These are phyloP conservation scores for Teleopsis dalmanni DNA, from an alignment of 1,140 invertebrate genomes.

Conservation along the genomic window DNA sequence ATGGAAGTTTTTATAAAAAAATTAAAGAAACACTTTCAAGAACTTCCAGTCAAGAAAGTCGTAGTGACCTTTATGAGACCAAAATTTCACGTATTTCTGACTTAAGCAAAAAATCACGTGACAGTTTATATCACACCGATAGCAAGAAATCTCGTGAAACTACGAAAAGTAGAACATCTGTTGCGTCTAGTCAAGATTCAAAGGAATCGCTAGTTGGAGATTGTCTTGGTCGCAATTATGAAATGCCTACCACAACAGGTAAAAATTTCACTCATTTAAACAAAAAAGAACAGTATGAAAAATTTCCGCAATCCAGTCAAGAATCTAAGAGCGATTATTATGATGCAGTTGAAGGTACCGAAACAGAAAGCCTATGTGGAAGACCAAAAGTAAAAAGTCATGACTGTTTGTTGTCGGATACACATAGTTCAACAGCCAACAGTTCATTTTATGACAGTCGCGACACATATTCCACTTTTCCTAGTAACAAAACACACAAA, in stretches of 20 bases:
- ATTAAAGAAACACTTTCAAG: conserved; percentile 55
- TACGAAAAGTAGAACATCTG: conserved; percentile 52
- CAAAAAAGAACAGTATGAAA: conserved; percentile 41
- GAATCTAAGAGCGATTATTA: conserved; percentile 59
- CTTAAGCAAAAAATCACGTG: conserved; percentile 54
- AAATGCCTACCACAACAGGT: conserved; percentile 42
- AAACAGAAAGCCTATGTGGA: conserved; percentile 23
- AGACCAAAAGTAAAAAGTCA: conserved; percentile 48
- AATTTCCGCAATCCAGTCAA: conserved; percentile 54
- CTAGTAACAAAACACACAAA: conserved; percentile 51
- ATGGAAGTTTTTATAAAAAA: conserved; percentile 59
- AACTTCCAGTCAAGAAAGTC: conserved; percentile 58
- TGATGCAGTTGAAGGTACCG: conserved; percentile 44
- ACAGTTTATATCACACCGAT: conserved; percentile 55
- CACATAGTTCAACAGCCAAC: conserved; percentile 49
- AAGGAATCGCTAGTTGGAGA: conserved; percentile 45
- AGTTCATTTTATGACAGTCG: conserved; percentile 56
- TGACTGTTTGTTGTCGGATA: conserved; percentile 51
- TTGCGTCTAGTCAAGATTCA: conserved; percentile 59
- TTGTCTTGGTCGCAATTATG: conserved; percentile 38
- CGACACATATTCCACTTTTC: conserved; percentile 55
- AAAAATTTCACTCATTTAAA: conserved; percentile 39
- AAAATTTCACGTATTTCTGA: conserved; percentile 57
- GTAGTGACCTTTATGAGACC: conserved; percentile 58
- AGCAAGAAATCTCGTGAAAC: conserved; percentile 56